Conservation (phyloP, 2,888 invertebrate genomes). For the Biston stratarius region DNA sequence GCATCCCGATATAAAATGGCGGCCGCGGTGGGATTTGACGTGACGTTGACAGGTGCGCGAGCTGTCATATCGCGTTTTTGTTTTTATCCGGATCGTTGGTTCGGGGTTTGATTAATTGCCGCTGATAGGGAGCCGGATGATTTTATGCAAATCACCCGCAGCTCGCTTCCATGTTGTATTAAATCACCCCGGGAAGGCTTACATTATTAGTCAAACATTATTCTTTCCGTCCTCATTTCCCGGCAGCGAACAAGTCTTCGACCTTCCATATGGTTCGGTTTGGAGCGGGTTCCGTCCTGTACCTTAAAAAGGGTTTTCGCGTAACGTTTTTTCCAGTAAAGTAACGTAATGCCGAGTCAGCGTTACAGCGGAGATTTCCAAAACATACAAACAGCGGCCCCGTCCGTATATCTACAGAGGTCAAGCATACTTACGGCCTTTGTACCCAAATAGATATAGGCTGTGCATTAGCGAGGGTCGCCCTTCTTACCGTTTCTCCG, state of each 20-base stretch:
- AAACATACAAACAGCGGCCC: conserved; percentile 58
- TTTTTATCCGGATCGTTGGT: conserved; percentile 59
- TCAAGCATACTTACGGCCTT: conserved; percentile 76
- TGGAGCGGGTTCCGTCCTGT: conserved; percentile 7
- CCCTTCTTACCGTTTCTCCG: conserved; percentile 68
- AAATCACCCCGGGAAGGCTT: no score
- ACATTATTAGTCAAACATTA: neutral
- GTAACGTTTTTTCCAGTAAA: conserved; percentile 43
- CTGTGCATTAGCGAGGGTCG: conserved; percentile 80
- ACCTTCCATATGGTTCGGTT: conserved; percentile 11
- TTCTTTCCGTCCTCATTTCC: neutral
- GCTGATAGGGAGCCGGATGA: conserved; percentile 39
- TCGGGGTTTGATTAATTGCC: conserved; percentile 57
- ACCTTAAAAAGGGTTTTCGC: conserved; percentile 39
- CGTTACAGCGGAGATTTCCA: conserved; percentile 51
- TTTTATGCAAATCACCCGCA: conserved; percentile 42
- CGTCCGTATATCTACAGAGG: conserved; percentile 64
- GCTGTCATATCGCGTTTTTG: conserved; percentile 61
- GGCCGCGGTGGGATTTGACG: conserved; percentile 72
- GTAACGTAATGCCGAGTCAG: conserved; percentile 53
- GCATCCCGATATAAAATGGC: conserved; percentile 81
- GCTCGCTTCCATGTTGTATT: neutral
- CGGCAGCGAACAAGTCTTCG: neutral
- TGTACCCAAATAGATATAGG: conserved; percentile 78
- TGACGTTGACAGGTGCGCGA: conserved; percentile 77